Evolutionary conservation across 2,113 vertebrate genomes (phyloP).

Genomic region (Engystomops pustulosus): DNA sequence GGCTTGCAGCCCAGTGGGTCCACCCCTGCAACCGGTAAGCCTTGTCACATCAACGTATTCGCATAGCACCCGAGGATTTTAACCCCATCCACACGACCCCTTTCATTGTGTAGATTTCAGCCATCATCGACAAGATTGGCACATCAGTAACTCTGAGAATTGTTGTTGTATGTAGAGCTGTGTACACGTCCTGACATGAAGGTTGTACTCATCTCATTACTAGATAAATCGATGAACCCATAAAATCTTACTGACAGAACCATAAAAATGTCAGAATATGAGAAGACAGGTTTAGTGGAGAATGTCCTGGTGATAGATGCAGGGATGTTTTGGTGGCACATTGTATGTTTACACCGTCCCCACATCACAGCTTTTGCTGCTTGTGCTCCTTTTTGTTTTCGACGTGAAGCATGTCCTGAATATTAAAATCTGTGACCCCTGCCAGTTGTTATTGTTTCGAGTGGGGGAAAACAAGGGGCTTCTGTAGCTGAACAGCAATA

Average conservation of each 20-base stretch:
- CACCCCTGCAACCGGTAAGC: no score
- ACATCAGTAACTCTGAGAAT: neutral
- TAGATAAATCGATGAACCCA: neutral
- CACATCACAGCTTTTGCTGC: neutral
- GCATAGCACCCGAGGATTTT: neutral
- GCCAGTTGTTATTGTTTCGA: neutral
- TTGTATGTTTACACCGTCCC: neutral
- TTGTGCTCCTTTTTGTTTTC: neutral
- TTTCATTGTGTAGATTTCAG: neutral
- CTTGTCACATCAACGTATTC: no score
- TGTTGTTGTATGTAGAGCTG: neutral
- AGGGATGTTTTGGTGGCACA: neutral
- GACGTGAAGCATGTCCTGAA: neutral
- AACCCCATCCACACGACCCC: neutral
- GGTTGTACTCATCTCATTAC: neutral
- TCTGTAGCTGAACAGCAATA: neutral
- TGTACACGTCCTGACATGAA: neutral
- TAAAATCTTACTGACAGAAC: neutral
- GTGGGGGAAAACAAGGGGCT: neutral
- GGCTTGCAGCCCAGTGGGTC: no score
- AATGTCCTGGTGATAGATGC: neutral
- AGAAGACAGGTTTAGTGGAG: neutral
- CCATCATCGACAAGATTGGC: neutral
- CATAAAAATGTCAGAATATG: neutral
- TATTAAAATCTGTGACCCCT: neutral